Evolutionary conservation across 2,113 vertebrate species (phyloP).

Genomic region (Coptodon rendalli): DNA sequence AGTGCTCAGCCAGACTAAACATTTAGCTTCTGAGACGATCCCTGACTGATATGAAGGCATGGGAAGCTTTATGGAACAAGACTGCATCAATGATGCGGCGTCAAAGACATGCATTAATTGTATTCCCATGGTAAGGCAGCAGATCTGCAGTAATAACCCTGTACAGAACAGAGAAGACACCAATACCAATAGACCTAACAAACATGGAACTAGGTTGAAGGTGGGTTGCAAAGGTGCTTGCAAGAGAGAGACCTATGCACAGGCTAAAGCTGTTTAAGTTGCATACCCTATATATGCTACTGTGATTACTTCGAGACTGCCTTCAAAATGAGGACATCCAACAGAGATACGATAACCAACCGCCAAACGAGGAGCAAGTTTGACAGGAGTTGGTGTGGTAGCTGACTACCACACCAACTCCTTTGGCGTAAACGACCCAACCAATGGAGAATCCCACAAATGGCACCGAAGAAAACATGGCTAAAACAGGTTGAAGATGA

Average conservation of each 20-base stretch:
- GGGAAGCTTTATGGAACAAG: neutral
- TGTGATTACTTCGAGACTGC: neutral
- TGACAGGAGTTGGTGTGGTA: neutral
- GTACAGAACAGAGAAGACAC: neutral
- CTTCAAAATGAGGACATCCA: neutral
- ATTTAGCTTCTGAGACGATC: neutral
- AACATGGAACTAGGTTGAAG: neutral
- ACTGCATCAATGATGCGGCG: neutral
- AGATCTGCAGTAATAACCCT: neutral
- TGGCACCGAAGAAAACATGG: neutral
- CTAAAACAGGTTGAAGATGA: neutral
- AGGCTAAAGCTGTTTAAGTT: neutral
- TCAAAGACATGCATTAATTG: neutral
- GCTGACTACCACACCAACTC: neutral
- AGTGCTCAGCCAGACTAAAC: neutral
- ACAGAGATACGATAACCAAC: neutral
- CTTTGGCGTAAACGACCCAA: rapidly evolving
- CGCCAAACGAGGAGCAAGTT: neutral
- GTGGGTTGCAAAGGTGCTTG: neutral
- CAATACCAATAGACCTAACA: neutral
- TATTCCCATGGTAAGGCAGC: neutral
- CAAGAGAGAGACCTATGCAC: neutral
- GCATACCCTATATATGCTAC: neutral
- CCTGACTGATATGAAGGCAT: neutral
- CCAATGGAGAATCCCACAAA: neutral